Evolutionary conservation across 2,888 invertebrate species (phyloP), one percentile per base, ranked within the genome.

Genomic region (Ophion ellenae): DNA sequence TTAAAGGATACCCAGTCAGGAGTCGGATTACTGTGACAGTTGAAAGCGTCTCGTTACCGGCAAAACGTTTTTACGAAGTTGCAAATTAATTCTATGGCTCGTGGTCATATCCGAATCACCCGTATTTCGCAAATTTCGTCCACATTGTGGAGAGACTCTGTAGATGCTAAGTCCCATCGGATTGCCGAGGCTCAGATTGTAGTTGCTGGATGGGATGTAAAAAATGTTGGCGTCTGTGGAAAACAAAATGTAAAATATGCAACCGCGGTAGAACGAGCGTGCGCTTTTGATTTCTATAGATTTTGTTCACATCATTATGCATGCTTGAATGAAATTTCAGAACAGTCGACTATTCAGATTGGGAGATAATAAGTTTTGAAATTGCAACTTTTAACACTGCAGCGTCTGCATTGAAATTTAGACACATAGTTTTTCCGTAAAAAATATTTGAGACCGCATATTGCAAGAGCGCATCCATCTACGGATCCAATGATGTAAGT

Each of bases 71-170:
- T 36, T 4, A 36, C 36, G 36, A 36, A 36, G 36, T 36, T 36
- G 36, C 7, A 2, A 36, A 36, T 36, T 2, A 28, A 36, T 36
- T 36, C 36, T 4, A 53, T 53, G 11, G 17, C 53, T 53, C 24
- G 67, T 32, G 4, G 17, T 4, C 11, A 36, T 45, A 40, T 75
- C 53, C 5, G 4, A 53, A 69, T 71, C 59, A 86, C 86, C 86
- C 70, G 20, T 84, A 84, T 87, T 87, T 88, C 0, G 83, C 88
- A 17, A 88, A 87, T 63, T 88, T 88, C 1, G 86, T 84, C 81
- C 77, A 86, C 86, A 84, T 81, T 0, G 84, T 73, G 17, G n/a
- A n/a, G 64, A 36, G 2, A 84, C 40, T 45, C 84, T 67, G 24
- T 86, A 10, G 9, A 83, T 78, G 0, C 69, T 81, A 14, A 61